Percentiles rank a stretch among this genome's conserved stretches.
phyloP scores from a whole-genome alignment of 2,797 vertebrate genomes.

The Leptatherina wallacei region DNA sequence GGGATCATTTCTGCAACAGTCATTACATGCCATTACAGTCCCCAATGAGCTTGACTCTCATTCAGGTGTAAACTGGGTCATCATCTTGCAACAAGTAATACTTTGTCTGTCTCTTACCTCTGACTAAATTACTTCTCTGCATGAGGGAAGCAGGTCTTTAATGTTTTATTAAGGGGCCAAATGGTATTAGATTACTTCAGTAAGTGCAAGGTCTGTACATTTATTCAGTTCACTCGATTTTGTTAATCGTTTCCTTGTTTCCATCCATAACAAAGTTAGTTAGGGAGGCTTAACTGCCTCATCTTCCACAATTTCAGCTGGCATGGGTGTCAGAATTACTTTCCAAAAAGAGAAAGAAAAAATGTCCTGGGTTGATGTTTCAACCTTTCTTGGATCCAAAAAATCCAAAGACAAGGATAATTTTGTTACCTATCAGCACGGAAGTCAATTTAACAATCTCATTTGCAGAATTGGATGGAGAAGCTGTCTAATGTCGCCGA shows the following conservation, averaged over 20 bases:
- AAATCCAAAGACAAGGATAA: neutral
- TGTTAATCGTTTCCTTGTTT: neutral
- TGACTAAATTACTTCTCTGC: constrained; percentile 28
- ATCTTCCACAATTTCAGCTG: too few relatives aligned
- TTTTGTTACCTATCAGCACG: neutral
- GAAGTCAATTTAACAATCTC: neutral
- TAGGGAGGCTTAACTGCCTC: neutral
- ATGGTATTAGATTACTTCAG: constrained; percentile 11
- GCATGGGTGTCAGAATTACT: neutral
- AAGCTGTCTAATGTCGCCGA: too few relatives aligned
- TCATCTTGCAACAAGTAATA: neutral
- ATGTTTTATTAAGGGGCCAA: constrained; percentile 44
- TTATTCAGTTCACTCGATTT: neutral
- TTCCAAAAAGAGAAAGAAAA: neutral
- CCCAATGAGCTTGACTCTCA: neutral
- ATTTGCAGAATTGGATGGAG: neutral
- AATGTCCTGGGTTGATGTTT: neutral
- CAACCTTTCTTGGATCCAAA: neutral
- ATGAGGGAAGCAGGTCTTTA: constrained; percentile 40
- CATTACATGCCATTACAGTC: neutral
- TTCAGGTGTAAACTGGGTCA: neutral
- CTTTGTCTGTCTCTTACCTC: neutral
- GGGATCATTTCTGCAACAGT: neutral
- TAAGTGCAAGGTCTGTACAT: neutral
- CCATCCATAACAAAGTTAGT: neutral